Evolutionary conservation across 2,888 invertebrate genomes (phyloP).

Genomic region (Neria commutata): DNA sequence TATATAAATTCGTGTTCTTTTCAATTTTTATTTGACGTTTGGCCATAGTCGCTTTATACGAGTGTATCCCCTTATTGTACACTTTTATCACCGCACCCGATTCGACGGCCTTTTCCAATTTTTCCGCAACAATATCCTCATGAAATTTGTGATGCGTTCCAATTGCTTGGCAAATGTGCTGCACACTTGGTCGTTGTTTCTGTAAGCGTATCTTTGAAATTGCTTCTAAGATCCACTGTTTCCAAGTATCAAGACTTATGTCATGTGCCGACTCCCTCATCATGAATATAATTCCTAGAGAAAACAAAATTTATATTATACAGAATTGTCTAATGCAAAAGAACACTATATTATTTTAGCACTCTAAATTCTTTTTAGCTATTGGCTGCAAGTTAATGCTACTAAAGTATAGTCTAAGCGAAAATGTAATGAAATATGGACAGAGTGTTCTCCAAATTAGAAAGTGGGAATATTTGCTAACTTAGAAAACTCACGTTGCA

Average conservation of each 20-base stretch:
- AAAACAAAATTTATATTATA: too few species aligned
- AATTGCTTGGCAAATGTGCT: constrained; percentile 91
- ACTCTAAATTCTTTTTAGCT: too few species aligned
- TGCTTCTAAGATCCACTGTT: constrained; percentile 88
- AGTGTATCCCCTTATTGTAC: constrained; percentile 88
- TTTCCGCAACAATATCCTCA: constrained; percentile 85
- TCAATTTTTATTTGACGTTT: constrained; percentile 66
- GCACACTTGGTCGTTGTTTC: constrained; percentile 92
- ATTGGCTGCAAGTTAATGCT: too few species aligned
- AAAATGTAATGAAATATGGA: too few species aligned
- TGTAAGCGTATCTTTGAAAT: constrained; percentile 93
- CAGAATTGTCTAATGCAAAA: too few species aligned
- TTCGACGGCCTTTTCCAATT: constrained; percentile 83
- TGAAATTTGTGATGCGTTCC: constrained; percentile 89
- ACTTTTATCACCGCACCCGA: constrained; percentile 86
- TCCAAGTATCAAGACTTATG: constrained; percentile 71
- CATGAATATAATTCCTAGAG: constrained; percentile 23
- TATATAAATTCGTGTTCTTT: constrained; percentile 74
- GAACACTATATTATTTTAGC: too few species aligned
- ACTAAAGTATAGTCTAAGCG: too few species aligned
- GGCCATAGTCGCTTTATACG: constrained; percentile 84
- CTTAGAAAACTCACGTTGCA: too few species aligned
- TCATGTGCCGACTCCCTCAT: constrained; percentile 60
- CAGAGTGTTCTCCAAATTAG: too few species aligned
- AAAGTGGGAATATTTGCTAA: too few species aligned